A percentile compares a stretch with the other conserved stretches of the same genome.
Conservation (phyloP, 2,113 vertebrate species). For the Forbesichthys papilliferus region DNA sequence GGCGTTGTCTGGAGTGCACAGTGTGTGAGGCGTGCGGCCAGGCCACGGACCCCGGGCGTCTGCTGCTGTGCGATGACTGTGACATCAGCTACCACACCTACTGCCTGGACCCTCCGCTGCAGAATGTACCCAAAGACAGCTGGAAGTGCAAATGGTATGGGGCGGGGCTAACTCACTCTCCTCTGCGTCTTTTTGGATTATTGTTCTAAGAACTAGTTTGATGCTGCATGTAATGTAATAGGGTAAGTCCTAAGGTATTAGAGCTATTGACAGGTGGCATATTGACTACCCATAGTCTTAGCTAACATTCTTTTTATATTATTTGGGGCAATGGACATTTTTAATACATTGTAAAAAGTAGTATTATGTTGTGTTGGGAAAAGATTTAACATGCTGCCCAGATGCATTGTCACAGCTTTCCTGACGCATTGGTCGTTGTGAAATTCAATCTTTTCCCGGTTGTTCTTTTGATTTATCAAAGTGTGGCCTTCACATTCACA, state of each 20-base stretch:
- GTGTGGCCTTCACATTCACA: too few relatives aligned
- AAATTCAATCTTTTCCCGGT: too few relatives aligned
- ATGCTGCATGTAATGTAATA: too few relatives aligned
- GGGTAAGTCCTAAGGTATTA: neutral
- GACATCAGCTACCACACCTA: constrained; percentile 99
- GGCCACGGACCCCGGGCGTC: constrained; percentile 91
- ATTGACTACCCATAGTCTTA: neutral
- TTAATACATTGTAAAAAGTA: too few relatives aligned
- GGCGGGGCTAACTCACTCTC: neutral
- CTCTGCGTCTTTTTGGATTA: neutral
- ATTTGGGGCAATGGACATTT: too few relatives aligned
- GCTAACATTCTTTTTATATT: neutral
- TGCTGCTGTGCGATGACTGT: constrained; percentile 94
- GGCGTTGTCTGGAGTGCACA: constrained; percentile 96
- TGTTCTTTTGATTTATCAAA: too few relatives aligned
- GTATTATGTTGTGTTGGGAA: too few relatives aligned
- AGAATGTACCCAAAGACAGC: constrained; percentile 96
- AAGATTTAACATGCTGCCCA: too few relatives aligned
- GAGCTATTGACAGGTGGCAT: neutral
- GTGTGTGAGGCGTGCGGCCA: constrained; percentile 97
- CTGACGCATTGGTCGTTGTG: too few relatives aligned
- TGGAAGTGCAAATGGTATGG: constrained; percentile 98
- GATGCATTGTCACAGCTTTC: too few relatives aligned
- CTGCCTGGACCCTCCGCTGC: constrained; percentile 94
- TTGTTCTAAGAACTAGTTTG: neutral